phyloP scores from a whole-genome alignment of 1,140 invertebrate species.

The Gyrodactylus bullatarudis region DNA sequence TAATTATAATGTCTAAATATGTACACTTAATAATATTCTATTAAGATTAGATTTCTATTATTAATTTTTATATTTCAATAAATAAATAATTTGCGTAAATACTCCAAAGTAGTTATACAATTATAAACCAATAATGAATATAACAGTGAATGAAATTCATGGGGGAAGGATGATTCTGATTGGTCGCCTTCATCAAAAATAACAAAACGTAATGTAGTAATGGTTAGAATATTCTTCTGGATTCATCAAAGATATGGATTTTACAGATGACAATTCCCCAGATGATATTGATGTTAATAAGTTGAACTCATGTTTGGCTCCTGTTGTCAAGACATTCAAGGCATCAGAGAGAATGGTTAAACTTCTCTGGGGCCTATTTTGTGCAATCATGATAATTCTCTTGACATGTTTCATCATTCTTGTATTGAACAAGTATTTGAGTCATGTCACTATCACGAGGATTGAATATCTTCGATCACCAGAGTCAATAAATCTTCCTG shows the following conservation, averaged over 20 bases:
- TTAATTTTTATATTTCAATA: no score
- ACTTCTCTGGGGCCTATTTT: neutral
- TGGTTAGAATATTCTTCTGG: no score
- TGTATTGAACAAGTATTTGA: neutral
- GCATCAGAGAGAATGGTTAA: neutral
- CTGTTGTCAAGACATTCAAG: neutral
- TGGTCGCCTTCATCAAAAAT: neutral
- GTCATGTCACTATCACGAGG: neutral
- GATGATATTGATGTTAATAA: neutral
- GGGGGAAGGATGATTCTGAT: neutral
- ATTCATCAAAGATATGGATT: no score
- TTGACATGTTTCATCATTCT: neutral
- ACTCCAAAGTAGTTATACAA: no score
- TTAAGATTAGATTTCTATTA: no score
- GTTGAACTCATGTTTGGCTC: neutral
- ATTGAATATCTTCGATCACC: neutral
- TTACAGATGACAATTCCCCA: no score
- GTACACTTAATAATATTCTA: no score
- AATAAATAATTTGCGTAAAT: no score
- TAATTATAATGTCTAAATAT: no score
- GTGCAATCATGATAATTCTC: neutral
- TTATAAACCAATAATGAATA: no score
- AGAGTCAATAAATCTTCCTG: neutral
- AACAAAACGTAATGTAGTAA: neutral
- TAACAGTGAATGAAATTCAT: no score